Evolutionary conservation across 2,797 vertebrate species (phyloP), one percentile per base, ranked within the genome.

Genomic region (Synanceia verrucosa): DNA sequence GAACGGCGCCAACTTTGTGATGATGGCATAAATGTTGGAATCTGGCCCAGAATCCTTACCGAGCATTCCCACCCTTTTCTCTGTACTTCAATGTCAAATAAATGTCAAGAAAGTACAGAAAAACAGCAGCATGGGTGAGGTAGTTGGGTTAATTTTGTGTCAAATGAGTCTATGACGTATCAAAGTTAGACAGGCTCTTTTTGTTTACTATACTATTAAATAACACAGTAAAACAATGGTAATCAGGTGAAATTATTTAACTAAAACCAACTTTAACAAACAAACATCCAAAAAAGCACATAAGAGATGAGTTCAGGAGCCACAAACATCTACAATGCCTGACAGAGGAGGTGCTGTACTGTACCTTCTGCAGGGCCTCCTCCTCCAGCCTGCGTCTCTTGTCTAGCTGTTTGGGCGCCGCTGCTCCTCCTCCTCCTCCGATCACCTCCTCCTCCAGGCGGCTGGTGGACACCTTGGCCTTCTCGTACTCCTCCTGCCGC

Each of bases 401-500:
- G 79, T 99, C 98, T 43, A 97, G 82, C 53, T 97, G 95, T 70
- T 97, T 99, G 78, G 88, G 94, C n/a, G 80, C 76, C 0, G 96
- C 83, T 84, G 95, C 79, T 60, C 94, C 94, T 66, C 89, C 94
- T 9, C 86, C 53, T 5, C 19, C 93, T 19, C 82, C 88, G 0
- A 93, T 79, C 79, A 95, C 95, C 12, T 99, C 97, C 76, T 99
- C 98, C 89, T 97, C 97, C 23, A 95, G 94, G 57, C 96, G 95
- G 75, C 93, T 94, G 83, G 97, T 96, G 61, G 94, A 96, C 52
- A 93, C 95, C 77, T 95, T 97, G 64, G 97, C 97, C 66, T 96
- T 98, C 78, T 99, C 97, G 21, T 99, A 95, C 64, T 99, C 98
- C 76, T 98, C 97, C 71, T 96, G 96, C 83, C 96, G 95, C 89